Percentiles rank a stretch among this genome's conserved stretches.
Conservation (phyloP, 2,888 invertebrate species). For the Balanococcus diminutus region DNA sequence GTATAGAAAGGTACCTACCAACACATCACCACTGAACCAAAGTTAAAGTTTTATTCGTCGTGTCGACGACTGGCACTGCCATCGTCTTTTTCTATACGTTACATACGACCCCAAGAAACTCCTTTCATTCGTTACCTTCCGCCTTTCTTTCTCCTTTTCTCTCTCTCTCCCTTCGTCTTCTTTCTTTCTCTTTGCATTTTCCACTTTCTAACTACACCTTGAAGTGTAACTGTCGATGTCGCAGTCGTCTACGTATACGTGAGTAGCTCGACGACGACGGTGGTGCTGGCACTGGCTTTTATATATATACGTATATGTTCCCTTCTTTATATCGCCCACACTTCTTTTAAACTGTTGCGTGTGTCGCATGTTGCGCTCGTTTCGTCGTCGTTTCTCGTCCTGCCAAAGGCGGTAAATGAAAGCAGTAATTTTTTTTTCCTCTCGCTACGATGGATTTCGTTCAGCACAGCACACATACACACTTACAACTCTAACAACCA, state of each 20-base stretch:
- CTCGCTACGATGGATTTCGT: neutral
- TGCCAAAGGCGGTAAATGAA: neutral
- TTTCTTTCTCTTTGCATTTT: neutral
- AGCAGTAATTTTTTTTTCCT: neutral
- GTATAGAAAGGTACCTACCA: too few species aligned
- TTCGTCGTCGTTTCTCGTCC: neutral
- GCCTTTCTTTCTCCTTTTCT: neutral
- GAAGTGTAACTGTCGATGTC: neutral
- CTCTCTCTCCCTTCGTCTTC: neutral
- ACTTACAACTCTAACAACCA: too few species aligned
- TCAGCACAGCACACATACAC: too few species aligned
- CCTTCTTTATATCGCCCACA: neutral
- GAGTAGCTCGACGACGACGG: neutral
- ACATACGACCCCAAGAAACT: too few species aligned
- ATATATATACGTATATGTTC: neutral
- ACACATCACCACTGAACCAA: neutral
- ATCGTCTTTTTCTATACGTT: neutral
- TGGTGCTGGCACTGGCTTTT: too few species aligned
- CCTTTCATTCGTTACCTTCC: neutral
- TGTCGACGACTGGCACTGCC: neutral
- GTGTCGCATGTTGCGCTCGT: slow-evolving; percentile 49
- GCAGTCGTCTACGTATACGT: neutral
- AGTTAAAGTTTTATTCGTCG: neutral
- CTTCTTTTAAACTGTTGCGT: slow-evolving; percentile 49
- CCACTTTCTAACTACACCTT: neutral